Base-by-base conservation (phyloP, 2,888 invertebrate genomes). In the Chloroclystis v-ata region DNA sequence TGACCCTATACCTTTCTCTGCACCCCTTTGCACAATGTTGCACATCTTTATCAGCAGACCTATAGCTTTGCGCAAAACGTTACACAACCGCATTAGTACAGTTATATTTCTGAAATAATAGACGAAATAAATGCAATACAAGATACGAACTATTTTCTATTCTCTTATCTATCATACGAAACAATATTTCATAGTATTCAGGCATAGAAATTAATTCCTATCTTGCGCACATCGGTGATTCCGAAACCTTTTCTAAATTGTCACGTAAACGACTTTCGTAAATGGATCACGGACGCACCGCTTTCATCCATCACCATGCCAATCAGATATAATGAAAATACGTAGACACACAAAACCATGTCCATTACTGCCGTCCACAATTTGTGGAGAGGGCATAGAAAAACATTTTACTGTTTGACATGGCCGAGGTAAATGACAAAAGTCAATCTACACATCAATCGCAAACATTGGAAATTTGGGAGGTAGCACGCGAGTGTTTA, bases 401-500 rank as follows among this genome's bases (percentile, higher is more conserved):
- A 83, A 85, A 83, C 81, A 83, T 85, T 86, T 79, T 74, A 82
- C 75, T 82, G 69, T 85, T 84, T 83, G 85, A 84, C 84, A 79
- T 82, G 81, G 78, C 69, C 79, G 77, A 78, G 69, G 83, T 75
- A 86, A 86, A 87, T 87, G 87, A 86, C 85, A 85, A 86, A 86
- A 86, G 84, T 86, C 86, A 85, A 87, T 87, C 86, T 86, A 86
- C 80, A 84, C 84, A 84, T 82, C 86, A 85, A 85, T 85, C 85
- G 86, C 86, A 86, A 87, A 86, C 86, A 85, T 83, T 82, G 77
- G 77, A 86, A 84, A 83, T 86, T 87, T 79, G 78, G 86, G 76
- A 79, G 83, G 83, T 68, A 75, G 67, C 86, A 87, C 86, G 87
- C 86, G 75, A 85, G 77, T 83, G 71, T 74, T 87, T 74, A 87